Evolutionary conservation across 2,113 vertebrate genomes (phyloP).

Genomic region (Fulica atra): DNA sequence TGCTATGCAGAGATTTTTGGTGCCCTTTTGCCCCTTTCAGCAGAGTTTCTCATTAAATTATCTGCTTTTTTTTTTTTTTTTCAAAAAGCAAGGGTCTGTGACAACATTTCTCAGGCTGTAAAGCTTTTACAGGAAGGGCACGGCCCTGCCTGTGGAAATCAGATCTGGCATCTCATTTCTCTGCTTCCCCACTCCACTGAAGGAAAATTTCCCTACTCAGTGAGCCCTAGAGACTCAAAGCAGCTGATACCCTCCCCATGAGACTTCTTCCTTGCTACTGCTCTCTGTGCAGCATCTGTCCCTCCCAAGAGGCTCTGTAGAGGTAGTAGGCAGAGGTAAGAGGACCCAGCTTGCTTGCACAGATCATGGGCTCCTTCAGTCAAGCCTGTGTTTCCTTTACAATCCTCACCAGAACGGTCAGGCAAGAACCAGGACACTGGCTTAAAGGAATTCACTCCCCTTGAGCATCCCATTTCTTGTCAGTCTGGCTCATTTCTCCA

Average conservation of each 20-base stretch:
- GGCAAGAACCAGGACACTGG: background rate
- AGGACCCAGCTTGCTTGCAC: background rate
- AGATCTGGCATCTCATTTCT: background rate
- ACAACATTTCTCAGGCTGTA: background rate
- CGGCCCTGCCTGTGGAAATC: background rate
- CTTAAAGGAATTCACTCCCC: background rate
- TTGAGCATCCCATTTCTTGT: background rate
- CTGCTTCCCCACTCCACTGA: background rate
- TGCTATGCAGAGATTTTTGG: background rate
- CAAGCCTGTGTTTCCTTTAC: background rate
- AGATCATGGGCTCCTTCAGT: background rate
- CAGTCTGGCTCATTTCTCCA: background rate
- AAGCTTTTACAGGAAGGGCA: background rate
- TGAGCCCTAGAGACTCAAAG: background rate
- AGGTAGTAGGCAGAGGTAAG: background rate
- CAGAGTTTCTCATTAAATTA: background rate
- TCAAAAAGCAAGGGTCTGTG: background rate
- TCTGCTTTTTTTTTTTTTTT: background rate
- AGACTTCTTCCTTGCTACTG: background rate
- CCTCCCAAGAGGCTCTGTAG: background rate
- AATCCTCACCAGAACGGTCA: background rate
- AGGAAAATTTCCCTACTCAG: background rate
- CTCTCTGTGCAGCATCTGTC: background rate
- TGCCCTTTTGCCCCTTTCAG: background rate
- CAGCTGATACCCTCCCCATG: background rate